Conservation (phyloP, 2,888 invertebrate genomes). For the Chelonus formosanus region DNA sequence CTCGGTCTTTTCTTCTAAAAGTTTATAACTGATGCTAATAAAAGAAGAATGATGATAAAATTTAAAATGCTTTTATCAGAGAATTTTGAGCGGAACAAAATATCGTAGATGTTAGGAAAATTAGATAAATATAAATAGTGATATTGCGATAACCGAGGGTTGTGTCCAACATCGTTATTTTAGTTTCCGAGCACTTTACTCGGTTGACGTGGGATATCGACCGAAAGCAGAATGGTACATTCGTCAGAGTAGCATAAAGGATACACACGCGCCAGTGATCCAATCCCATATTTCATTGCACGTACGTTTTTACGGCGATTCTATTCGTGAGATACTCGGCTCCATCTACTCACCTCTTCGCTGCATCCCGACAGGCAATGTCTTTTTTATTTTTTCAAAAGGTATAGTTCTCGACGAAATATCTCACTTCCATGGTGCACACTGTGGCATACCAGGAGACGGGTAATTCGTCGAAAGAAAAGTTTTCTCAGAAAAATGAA, state of each 20-base stretch:
- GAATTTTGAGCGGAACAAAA: too few species aligned
- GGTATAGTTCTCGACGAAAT: slow-evolving; percentile 11
- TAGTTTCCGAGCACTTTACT: slow-evolving; percentile 9
- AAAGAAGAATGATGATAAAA: too few species aligned
- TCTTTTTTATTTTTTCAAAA: slow-evolving; percentile 11
- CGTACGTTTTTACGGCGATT: slow-evolving; percentile 22
- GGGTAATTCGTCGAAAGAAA: slow-evolving; percentile 31
- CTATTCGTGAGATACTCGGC: slow-evolving; percentile 29
- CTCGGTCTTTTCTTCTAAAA: too few species aligned
- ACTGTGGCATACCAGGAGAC: slow-evolving; percentile 26
- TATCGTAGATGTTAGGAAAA: too few species aligned
- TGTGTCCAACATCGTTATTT: neutral
- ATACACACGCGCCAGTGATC: slow-evolving; percentile 17
- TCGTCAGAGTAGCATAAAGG: slow-evolving; percentile 22
- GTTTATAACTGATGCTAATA: too few species aligned
- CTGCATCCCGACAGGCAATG: neutral
- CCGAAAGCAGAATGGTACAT: slow-evolving; percentile 14
- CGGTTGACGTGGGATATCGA: slow-evolving; percentile 17
- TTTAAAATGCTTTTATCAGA: too few species aligned
- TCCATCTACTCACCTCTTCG: slow-evolving; percentile 29
- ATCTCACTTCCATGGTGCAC: slow-evolving; percentile 28
- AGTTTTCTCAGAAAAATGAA: slow-evolving; percentile 28
- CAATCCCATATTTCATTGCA: slow-evolving; percentile 30
- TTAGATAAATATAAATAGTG: neutral
- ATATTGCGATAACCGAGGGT: neutral